Evolutionary conservation across 2,888 invertebrate species (phyloP), one percentile per base, ranked within the genome.

Genomic region (Uropetala carovei): DNA sequence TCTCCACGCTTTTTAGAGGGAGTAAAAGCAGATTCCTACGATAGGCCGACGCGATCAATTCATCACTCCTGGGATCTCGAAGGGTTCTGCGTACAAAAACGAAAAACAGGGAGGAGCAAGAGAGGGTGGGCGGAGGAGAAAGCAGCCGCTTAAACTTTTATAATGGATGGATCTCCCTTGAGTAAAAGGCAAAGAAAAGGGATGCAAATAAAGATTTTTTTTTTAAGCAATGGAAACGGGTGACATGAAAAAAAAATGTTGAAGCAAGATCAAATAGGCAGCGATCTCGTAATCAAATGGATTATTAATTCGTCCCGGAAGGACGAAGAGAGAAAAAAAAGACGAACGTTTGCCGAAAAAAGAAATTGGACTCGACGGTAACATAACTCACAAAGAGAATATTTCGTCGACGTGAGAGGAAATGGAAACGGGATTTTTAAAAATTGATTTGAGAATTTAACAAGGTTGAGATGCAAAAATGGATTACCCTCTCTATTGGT

Each of bases 41-140:
- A 27, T n/a, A 22, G 22, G 22, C 22, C 22, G 22, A 14, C 0
- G 27, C 22, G 8, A 75, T 75, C 75, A 75, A 75, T 75, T 27
- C 75, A 75, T 75, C 75, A 75, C 75, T 68, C 68, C 68, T n/a
- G 18, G 14, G n/a, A 75, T 75, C 75, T 75, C 75, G 4, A n/a
- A 64, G 64, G 64, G 22, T 18, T n/a, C 68, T 22, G n/a, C 68
- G 68, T 22, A 68, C n/a, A 22, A 10, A 22, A 27, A 27, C 13
- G 75, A 14, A 75, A 27, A 75, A 75, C 75, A 43, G 43, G 5
- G 43, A 43, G 43, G 5, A 43, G 43, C n/a, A 10, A 64, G 22
- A 27, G 22, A 75, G 27, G 75, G 27, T n/a, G n/a, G n/a, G n/a
- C 3, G 75, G 75, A 68, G 27, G 75, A 22, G 27, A 27, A 4